Base-by-base conservation (phyloP, 2,888 invertebrate species). In the Lasioglossum lativentre region DNA sequence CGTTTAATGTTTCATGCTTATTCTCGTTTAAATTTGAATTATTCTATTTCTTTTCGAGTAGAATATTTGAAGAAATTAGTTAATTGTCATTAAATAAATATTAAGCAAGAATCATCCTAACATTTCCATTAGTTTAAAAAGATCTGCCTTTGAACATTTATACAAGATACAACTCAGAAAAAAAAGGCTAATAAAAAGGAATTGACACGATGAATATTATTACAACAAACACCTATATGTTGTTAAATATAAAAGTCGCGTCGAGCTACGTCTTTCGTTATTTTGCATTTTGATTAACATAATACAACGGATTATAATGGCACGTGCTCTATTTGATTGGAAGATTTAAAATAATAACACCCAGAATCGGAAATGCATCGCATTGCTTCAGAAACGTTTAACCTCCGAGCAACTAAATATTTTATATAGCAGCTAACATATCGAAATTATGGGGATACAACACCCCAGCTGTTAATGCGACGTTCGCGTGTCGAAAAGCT, bases 401-500 rank as follows among this genome's bases (percentile, higher is more conserved):
- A 80, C 70, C 42, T 45, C 30, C 42, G 80, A 14, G 12, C 30
- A 78, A 72, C 52, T 80, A 86, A 79, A 71, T 80, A 70, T 85
- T 85, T 89, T 82, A 85, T 82, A 85, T 84, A 82, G 80, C 12
- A 72, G 75, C 47, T 81, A 86, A 86, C 68, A 47, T 80, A 81
- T 66, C 75, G 68, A 81, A 88, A 85, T 85, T 68, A 52, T 71
- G 75, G 82, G 89, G 82, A 80, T 88, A 80, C 83, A 90, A 83
- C 92, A 86, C 86, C 83, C 83, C 78, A 80, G 83, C 82, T 85
- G 89, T 89, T 94, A 93, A 94, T 94, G 94, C 83, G 75, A 90
- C 66, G 90, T 91, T 94, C 91, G 94, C 94, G 94, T 94, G 94
- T 90, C 87, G 87, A 87, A 88, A 88, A 87, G 91, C 91, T 92